Base-by-base conservation (phyloP, 2,797 vertebrate genomes). In the Tinamus major region DNA sequence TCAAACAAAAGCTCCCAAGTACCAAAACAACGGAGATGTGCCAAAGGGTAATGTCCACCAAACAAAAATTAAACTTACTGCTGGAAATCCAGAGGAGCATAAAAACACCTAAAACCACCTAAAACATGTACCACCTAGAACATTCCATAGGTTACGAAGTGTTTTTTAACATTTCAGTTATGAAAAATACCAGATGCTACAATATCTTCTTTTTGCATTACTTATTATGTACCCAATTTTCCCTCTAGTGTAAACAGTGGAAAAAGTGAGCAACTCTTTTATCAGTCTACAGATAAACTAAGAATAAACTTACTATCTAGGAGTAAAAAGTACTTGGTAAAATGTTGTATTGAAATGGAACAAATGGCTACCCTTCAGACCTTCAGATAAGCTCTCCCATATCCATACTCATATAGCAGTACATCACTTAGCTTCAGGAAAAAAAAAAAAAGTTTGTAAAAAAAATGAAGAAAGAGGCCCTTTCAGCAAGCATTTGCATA, bases 391-490 rank as follows among this genome's bases (percentile, higher is more conserved):
- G 4, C 6, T 58, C 44, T 64, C 37, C 59, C 37, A 51, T 44
- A 71, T 10, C 19, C 70, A 10, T 9, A 31, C 21, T 46, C 70
- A 9, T 10, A 33, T 17, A 51, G 31, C 20, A 53, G 23, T 26
- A 41, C 19, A 55, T 23, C 7, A 44, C 12, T 3, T 6, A 71
- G 75, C 35, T 59, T 44, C 61, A 64, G 39, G 21, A 21, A 74
- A 85, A 65, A 53, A 41, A 2, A 21, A 48, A 48, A 48, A 23
- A 44, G 37, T 37, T 26, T 29, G 85, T n/a, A 61, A 89, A 86
- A 85, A 61, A 89, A 86, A 85, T 16, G 85, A 92, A 92, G 6
- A 37, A 81, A 53, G 55, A 77, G 33, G 70, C 67, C 75, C 69
- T 17, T 24, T 65, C 46, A 79, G 37, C 20, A 27, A 44, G 20